Percentiles rank a stretch among this genome's conserved stretches.
These are phyloP conservation scores for Mythimna impura DNA, from an alignment of 2,888 invertebrate genomes.

Conservation along the genomic window DNA sequence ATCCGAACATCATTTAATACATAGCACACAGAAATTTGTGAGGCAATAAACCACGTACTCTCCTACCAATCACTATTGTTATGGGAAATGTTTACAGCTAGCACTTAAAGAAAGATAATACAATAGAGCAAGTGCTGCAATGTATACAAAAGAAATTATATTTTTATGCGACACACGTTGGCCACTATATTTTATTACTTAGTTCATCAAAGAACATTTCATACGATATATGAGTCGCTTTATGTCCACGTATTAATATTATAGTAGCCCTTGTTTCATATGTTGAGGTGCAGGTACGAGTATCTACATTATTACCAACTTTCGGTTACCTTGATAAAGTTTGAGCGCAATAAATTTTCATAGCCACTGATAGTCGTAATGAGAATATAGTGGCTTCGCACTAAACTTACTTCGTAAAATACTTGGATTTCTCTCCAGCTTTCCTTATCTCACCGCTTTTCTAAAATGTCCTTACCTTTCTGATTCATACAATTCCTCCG, in stretches of 20 bases:
- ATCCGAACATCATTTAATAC: neutral
- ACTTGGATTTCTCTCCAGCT: conserved; percentile 6
- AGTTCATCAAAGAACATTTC: conserved; percentile 42
- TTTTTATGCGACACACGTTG: conserved; percentile 45
- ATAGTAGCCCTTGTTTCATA: conserved; percentile 33
- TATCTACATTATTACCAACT: conserved; percentile 36
- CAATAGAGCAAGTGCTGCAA: conserved; percentile 11
- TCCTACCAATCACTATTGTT: neutral
- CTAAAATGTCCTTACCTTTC: neutral
- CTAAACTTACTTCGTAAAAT: conserved; percentile 15
- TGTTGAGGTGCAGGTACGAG: conserved; percentile 23
- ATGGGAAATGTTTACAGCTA: conserved; percentile 29
- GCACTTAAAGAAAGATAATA: conserved; percentile 21
- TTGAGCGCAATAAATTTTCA: conserved; percentile 48
- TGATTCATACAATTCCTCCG: conserved; percentile 28
- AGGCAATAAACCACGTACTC: conserved; percentile 2
- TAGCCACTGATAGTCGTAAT: conserved; percentile 38
- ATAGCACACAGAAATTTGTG: neutral
- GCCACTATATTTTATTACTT: conserved; percentile 33
- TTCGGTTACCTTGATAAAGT: conserved; percentile 38
- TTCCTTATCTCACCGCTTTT: conserved; percentile 3
- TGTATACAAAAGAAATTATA: conserved; percentile 32
- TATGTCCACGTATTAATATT: conserved; percentile 43
- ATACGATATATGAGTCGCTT: conserved; percentile 32
- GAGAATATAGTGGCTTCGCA: conserved; percentile 24